Evolutionary conservation across 2,888 invertebrate species (phyloP).

Genomic region (Acanthosepion esculentum): DNA sequence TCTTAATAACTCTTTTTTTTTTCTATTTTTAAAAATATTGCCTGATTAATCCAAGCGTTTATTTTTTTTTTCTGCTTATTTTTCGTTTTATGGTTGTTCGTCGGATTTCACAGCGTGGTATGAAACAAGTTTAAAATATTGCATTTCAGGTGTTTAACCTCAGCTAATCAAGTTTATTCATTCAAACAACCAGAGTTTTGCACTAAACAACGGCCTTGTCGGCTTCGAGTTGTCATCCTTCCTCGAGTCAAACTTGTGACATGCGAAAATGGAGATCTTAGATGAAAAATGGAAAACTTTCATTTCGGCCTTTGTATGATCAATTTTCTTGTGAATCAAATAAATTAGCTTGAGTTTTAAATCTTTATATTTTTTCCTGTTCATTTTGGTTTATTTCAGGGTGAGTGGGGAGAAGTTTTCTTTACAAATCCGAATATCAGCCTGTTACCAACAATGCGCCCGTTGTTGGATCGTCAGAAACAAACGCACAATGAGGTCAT

Average conservation of each 20-base stretch:
- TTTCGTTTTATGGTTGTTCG: no score
- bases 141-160: neutral
- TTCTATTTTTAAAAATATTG: no score
- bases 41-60: no score
- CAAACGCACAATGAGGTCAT: neutral
- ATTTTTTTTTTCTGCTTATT: no score
- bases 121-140: neutral
- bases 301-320: neutral
- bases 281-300: neutral
- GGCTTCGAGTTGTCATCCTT: neutral
- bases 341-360: neutral
- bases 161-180: neutral
- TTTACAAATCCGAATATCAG: neutral
- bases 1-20: no score
- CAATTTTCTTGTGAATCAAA: neutral
- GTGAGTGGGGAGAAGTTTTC: neutral
- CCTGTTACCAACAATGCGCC: neutral
- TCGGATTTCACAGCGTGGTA: no score
- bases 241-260: neutral
- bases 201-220: neutral
- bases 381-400: neutral
- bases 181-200: neutral
- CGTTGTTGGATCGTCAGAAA: neutral
- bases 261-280: neutral
- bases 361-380: neutral